Conservation (phyloP, 2,113 vertebrate genomes). For the Apeltes quadracus region DNA sequence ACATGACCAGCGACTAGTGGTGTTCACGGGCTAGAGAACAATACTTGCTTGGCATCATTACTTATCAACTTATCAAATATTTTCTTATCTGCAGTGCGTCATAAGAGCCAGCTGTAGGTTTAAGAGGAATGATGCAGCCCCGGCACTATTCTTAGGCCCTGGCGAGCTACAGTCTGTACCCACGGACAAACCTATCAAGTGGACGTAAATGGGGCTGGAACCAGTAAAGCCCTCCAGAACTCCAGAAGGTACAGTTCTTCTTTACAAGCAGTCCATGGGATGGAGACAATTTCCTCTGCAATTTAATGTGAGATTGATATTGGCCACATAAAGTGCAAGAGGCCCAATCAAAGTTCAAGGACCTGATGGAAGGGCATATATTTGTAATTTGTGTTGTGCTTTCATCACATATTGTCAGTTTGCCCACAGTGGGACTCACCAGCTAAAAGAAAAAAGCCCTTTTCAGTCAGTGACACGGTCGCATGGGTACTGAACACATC, state of each 20-base stretch:
- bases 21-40: conserved; percentile 1
- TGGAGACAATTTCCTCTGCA: conserved; percentile 24
- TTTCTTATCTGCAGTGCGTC: not conserved
- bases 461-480: conserved; percentile 25
- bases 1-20: not conserved
- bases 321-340: conserved; percentile 21
- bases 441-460: conserved; percentile 21
- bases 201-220: conserved; percentile 39
- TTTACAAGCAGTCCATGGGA: conserved; percentile 6
- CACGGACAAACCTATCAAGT: conserved; percentile 33
- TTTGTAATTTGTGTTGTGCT: conserved; percentile 30
- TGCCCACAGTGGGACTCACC: conserved; percentile 58
- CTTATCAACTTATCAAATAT: not conserved
- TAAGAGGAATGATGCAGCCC: conserved; percentile 20
- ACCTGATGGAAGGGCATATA: conserved; percentile 20
- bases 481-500: not conserved
- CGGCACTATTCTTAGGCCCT: conserved; percentile 32
- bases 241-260: not conserved
- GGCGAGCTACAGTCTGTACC: conserved; percentile 35
- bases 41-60: not conserved
- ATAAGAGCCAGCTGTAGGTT: not conserved
- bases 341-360: conserved; percentile 45
- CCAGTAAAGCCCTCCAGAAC: not conserved
- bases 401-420: conserved; percentile 31
- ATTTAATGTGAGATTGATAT: conserved; percentile 6